These are phyloP conservation scores for Pteropus alecto DNA, from an alignment of 2,113 vertebrate species.

Conservation along the genomic window DNA sequence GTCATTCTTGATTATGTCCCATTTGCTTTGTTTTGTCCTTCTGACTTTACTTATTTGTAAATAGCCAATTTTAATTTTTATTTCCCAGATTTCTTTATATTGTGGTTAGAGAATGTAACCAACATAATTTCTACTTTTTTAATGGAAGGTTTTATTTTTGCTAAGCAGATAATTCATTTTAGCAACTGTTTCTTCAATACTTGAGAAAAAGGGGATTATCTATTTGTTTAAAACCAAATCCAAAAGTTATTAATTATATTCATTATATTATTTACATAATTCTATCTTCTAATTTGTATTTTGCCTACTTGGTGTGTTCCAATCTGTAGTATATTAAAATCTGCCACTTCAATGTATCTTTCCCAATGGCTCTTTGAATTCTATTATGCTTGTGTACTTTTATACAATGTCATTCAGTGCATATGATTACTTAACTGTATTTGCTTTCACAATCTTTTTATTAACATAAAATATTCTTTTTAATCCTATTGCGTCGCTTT, in stretches of 20 bases:
- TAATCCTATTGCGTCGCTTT: not conserved
- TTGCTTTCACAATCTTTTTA: not conserved
- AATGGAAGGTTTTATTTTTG: not conserved
- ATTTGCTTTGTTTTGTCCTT: not conserved
- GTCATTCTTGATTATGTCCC: not conserved
- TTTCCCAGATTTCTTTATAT: not conserved
- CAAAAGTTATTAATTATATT: not conserved
- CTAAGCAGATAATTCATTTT: not conserved
- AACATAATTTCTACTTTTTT: not conserved
- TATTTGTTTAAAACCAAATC: slow-evolving; percentile 13
- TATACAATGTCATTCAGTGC: not conserved
- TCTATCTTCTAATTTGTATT: not conserved
- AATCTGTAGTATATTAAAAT: not conserved
- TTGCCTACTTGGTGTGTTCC: not conserved
- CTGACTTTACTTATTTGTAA: slow-evolving; percentile 6
- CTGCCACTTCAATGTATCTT: not conserved
- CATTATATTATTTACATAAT: not conserved
- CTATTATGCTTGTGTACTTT: not conserved
- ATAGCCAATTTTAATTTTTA: not conserved
- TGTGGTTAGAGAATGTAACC: not conserved
- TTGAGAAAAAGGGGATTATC: not conserved
- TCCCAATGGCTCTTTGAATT: not conserved
- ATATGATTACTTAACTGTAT: not conserved
- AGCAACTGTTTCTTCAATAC: not conserved
- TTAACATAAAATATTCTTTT: not conserved